A percentile compares a stretch with the other conserved stretches of the same genome.
phyloP scores from a whole-genome alignment of 2,888 invertebrate species.

The Actias luna region DNA sequence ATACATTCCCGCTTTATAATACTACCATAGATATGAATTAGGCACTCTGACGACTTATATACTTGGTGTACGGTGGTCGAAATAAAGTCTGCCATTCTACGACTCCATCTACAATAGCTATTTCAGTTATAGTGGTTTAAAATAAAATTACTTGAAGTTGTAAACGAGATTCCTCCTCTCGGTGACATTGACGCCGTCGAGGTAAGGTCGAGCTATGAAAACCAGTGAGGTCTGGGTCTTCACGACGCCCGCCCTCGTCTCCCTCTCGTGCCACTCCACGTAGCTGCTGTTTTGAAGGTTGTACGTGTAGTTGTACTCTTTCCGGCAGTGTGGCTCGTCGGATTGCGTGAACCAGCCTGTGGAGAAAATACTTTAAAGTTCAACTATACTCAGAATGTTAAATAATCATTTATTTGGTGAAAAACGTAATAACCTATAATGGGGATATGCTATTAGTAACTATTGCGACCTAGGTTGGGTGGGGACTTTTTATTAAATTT shows the following conservation, averaged over 20 bases:
- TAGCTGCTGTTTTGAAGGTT: slow-evolving; percentile 86
- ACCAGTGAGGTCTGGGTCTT: slow-evolving; percentile 87
- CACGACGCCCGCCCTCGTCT: slow-evolving; percentile 82
- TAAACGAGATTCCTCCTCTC: slow-evolving; percentile 95
- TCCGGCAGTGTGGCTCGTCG: slow-evolving; percentile 87
- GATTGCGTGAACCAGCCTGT: slow-evolving; percentile 92
- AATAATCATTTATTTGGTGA: not conserved
- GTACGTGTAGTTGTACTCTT: slow-evolving; percentile 91
- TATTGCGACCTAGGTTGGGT: too few species aligned
- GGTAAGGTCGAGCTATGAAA: slow-evolving; percentile 89
- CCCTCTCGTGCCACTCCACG: slow-evolving; percentile 92
- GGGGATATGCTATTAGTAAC: not conserved
- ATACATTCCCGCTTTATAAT: too few species aligned
- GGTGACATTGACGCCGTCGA: slow-evolving; percentile 92
- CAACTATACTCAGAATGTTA: not conserved
- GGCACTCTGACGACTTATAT: too few species aligned
- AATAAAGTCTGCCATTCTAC: too few species aligned
- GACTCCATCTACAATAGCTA: too few species aligned
- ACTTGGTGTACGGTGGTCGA: too few species aligned
- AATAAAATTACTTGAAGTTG: slow-evolving; percentile 82
- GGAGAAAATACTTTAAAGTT: slow-evolving; percentile 21
- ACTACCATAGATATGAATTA: too few species aligned
- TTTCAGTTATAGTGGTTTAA: not conserved
- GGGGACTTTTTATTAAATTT: too few species aligned
- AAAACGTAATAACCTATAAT: not conserved